These are phyloP conservation scores for Leucophenga montana DNA, from an alignment of 2,888 invertebrate genomes.

Conservation along the genomic window DNA sequence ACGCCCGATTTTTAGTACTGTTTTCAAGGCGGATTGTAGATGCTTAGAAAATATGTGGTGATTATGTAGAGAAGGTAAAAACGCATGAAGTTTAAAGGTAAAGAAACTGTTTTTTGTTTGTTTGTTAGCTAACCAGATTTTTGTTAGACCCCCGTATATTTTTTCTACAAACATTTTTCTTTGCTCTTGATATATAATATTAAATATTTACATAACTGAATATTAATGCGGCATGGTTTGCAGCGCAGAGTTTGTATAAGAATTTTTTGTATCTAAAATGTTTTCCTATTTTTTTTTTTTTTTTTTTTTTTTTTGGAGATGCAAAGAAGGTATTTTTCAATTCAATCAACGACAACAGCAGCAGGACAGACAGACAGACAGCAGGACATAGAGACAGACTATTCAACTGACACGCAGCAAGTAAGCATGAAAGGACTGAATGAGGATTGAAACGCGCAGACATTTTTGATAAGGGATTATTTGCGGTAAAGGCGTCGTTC, in stretches of 20 bases:
- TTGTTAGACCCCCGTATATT: no score
- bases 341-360: constrained; percentile 13
- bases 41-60: no score
- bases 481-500: constrained; percentile 1
- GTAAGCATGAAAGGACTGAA: constrained; percentile 20
- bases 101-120: no score
- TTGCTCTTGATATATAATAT: constrained; percentile 42
- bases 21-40: no score
- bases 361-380: constrained; percentile 35
- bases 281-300: not conserved
- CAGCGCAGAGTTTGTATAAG: no score
- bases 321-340: constrained; percentile 26
- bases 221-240: constrained; percentile 23
- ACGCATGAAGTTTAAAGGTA: no score
- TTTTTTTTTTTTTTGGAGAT: not conserved
- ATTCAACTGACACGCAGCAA: constrained; percentile 33
- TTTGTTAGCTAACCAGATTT: no score
- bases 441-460: not conserved
- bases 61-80: no score
- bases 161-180: no score
- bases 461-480: constrained; percentile 19
- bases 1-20: no score
- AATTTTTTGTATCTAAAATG: not conserved
- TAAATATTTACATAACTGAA: constrained; percentile 63
- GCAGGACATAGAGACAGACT: constrained; percentile 43